Conservation (phyloP, 1,140 invertebrate species). For the Zaprionus lachaisei region DNA sequence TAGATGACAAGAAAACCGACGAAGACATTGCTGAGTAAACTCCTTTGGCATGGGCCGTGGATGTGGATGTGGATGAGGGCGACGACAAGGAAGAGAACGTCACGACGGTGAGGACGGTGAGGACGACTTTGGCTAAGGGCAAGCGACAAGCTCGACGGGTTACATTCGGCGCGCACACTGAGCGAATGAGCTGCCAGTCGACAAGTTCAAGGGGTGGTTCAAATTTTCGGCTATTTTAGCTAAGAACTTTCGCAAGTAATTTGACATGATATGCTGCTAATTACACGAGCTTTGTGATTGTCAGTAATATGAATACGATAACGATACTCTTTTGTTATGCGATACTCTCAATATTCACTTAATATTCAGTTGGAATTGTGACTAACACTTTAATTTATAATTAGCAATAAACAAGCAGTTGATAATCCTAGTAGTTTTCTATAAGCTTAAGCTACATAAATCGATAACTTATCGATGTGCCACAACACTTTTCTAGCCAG, state of each 20-base stretch:
- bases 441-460: no score
- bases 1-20: conserved; percentile 81
- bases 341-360: neutral
- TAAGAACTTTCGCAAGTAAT: neutral
- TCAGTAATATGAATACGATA: neutral
- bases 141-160: conserved; percentile 67
- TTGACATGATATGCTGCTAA: conserved; percentile 26
- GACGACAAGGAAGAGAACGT: neutral
- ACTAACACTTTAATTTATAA: no score
- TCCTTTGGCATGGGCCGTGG: conserved; percentile 21
- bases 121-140: conserved; percentile 80
- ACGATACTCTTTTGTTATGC: neutral
- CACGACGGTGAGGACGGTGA: conserved; percentile 47
- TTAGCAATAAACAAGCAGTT: no score
- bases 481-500: neutral
- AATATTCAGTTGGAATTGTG: no score
- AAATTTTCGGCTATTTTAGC: neutral
- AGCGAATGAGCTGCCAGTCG: conserved; percentile 22
- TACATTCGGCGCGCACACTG: conserved; percentile 51
- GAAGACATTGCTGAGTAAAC: conserved; percentile 62
- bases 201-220: neutral
- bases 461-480: conserved; percentile 11
- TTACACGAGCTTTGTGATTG: neutral
- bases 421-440: no score
- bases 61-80: conserved; percentile 3